A percentile compares a stretch with the other conserved stretches of the same genome.
Conservation (phyloP, 2,888 invertebrate species). For the Tuta absoluta region DNA sequence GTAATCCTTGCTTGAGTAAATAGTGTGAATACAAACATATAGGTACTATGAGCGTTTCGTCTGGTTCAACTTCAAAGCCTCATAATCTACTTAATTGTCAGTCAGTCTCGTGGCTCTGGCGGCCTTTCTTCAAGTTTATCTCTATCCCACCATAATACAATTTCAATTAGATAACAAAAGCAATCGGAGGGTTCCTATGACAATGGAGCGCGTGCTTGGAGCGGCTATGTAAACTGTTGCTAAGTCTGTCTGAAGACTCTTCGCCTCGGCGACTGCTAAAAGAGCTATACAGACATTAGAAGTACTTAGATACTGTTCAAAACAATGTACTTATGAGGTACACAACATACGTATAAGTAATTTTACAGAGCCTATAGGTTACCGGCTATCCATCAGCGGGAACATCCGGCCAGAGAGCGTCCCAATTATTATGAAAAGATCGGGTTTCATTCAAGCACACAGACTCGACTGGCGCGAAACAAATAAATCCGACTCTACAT, state of each 20-base stretch:
- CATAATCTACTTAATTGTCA: neutral
- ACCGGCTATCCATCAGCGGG: neutral
- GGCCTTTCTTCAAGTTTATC: constrained; percentile 13
- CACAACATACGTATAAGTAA: neutral
- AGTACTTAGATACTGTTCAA: neutral
- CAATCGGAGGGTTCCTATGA: neutral
- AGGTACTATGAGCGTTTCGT: neutral
- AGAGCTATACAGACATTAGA: neutral
- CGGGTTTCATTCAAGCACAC: constrained; percentile 4
- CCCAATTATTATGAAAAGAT: constrained; percentile 9
- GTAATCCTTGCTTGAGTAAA: neutral
- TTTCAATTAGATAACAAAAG: constrained; percentile 18
- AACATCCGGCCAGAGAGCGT: constrained; percentile 4
- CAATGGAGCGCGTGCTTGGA: neutral
- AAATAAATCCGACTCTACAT: neutral
- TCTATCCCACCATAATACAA: neutral
- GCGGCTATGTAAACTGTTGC: neutral
- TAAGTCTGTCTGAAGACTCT: neutral
- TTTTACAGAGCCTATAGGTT: neutral
- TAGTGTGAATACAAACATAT: neutral
- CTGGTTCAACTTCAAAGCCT: constrained; percentile 1
- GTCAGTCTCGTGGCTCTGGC: neutral
- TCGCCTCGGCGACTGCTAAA: neutral
- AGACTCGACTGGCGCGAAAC: neutral
- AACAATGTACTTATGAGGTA: neutral